These are phyloP conservation scores for Sminthopsis crassicaudata DNA, from an alignment of 2,113 vertebrate species.

Conservation along the genomic window DNA sequence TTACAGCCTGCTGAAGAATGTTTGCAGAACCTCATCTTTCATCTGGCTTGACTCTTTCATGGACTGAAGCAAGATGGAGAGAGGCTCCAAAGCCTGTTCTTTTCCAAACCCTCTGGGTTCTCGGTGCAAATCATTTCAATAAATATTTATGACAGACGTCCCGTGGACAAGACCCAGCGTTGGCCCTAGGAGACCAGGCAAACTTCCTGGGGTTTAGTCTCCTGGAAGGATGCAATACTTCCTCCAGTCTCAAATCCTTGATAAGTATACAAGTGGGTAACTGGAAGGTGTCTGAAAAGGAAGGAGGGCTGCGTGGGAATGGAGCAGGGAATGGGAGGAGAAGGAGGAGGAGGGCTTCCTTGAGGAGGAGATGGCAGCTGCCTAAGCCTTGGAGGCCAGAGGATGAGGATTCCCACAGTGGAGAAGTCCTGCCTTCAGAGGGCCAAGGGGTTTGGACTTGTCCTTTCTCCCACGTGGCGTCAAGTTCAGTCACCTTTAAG, in stretches of 20 bases:
- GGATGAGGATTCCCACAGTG: background rate
- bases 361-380: background rate
- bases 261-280: background rate
- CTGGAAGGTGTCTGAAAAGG: background rate
- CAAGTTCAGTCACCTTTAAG: background rate
- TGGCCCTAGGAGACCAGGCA: background rate
- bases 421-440: background rate
- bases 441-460: background rate
- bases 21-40: background rate
- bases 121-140: background rate
- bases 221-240: background rate
- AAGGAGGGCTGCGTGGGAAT: background rate
- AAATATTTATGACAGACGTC: background rate
- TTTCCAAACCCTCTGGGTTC: background rate
- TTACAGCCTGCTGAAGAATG: conserved; percentile 8
- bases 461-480: background rate
- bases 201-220: background rate
- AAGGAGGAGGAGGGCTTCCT: background rate
- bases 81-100: background rate
- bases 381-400: background rate
- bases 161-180: background rate
- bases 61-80: background rate
- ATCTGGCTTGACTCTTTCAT: background rate
- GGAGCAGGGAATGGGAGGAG: background rate
- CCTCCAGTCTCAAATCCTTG: background rate